Evolutionary conservation across 2,797 vertebrate genomes (phyloP), one percentile per base, ranked within the genome.

Genomic region (Micromesistius poutassou): DNA sequence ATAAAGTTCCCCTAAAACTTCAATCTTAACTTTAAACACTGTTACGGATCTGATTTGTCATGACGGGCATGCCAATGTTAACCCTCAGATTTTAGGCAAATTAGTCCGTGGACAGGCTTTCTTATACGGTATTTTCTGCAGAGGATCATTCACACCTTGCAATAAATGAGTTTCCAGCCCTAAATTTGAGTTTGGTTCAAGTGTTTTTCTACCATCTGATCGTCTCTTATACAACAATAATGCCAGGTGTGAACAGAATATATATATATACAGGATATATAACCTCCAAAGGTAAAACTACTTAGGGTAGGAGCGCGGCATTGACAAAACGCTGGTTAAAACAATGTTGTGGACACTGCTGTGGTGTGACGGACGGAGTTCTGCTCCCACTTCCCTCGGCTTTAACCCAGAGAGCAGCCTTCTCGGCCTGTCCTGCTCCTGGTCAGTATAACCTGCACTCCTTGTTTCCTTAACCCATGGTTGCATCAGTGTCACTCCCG

Each of bases 401-500:
- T 91, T 91, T 92, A 90, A 74, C 83, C 91, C 92, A 93, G 92
- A 90, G 92, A 91, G 93, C 92, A 92, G 92, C 91, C 86, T 83
- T 89, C 90, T 89, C 87, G 88, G 90, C 90, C 82, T 89, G 90
- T 50, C 86, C 91, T 92, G 92, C 92, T 93, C 91, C 91, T 93
- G 91, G 91, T 92, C 92, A 93, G 92, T 93, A 92, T 92, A 87
- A 80, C 79, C 87, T 90, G 87, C 84, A 91, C 85, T 76, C 90
- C 30, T 89, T 90, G 83, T 87, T 87, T 91, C 88, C 89, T 89
- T 92, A 86, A 86, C 82, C 87, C 88, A 89, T 85, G 42, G 12
- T 85, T 80, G 78, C 78, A 75, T 77, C 3, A 42, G 74, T 22
- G 3, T 8, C 80, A 55, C 68, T 76, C 68, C n/a, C 6, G 1